Evolutionary conservation across 2,113 vertebrate genomes (phyloP), one percentile per base, ranked within the genome.

Genomic region (Orycteropus afer): DNA sequence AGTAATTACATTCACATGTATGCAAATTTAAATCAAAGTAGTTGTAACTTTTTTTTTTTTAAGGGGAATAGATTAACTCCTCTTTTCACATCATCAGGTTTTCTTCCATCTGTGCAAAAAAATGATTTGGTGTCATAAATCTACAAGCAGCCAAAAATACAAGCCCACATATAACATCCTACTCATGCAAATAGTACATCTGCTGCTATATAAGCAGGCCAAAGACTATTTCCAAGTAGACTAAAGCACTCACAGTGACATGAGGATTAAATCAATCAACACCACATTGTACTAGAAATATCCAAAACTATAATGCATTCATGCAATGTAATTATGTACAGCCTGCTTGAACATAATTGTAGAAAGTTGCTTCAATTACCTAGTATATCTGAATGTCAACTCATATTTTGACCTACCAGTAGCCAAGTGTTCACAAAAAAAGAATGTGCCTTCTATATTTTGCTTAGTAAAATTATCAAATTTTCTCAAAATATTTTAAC

Each of bases 141-240:
- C 73, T 81, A 77, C 18, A 82, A 10, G 9, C 67, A 91, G 92
- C 90, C 78, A 92, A 73, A 91, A 94, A 86, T 84, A 37, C 83
- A 78, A 89, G 53, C 86, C 86, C 84, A 86, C 87, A 74, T 85
- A 76, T 42, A 79, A 89, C 92, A 93, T 91, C 92, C 87, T 87
- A 86, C 86, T 95, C 86, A 96, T 96, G 95, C 93, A 97, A 94
- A 96, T 96, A 89, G n/a, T 79, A 18, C 94, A 95, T 94, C 94
- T 95, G 95, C 67, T 94, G 37, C 27, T 69, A 0, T 14, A 34
- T 3, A 12, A 91, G 67, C 32, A 20, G 51, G 92, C 94, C 96
- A 95, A 77, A 89, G 73, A 65, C 51, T 78, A 37, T 85, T 93
- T 88, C 78, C 86, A 94, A 53, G 61, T 14, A 93, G 51, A 82